Conservation (phyloP, 2,888 invertebrate genomes). For the Caenorhabditis sinica region DNA sequence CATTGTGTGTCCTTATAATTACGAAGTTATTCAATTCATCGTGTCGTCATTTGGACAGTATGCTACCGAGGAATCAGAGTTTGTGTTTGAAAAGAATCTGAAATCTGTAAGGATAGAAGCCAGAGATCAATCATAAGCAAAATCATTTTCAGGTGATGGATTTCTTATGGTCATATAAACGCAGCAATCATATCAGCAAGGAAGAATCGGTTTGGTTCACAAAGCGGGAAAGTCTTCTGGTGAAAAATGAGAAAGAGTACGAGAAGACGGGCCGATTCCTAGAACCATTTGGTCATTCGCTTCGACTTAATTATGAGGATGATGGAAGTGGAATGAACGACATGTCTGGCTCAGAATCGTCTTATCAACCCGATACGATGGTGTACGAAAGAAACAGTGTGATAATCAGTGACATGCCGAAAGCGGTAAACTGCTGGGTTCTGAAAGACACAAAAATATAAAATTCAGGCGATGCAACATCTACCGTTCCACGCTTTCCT, state of each 20-base stretch:
- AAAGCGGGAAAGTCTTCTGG: constrained; percentile 43
- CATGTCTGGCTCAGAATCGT: not conserved
- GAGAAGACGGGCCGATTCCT: constrained; percentile 28
- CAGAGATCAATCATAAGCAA: not conserved
- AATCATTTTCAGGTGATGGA: constrained; percentile 41
- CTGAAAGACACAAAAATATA: not conserved
- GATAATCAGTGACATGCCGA: constrained; percentile 57
- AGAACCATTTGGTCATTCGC: constrained; percentile 44
- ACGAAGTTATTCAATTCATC: constrained; percentile 70
- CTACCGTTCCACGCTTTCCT: constrained; percentile 72
- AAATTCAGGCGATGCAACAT: constrained; percentile 40
- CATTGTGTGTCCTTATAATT: constrained; percentile 76
- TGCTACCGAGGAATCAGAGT: constrained; percentile 36
- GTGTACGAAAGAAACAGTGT: constrained; percentile 62
- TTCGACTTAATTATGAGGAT: constrained; percentile 41
- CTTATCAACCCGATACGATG: constrained; percentile 31
- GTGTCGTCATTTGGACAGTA: constrained; percentile 21
- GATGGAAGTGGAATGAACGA: constrained; percentile 17
- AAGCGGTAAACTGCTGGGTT: not conserved
- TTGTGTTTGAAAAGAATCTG: constrained; percentile 44
- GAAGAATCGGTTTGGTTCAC: constrained; percentile 65
- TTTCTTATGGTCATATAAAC: constrained; percentile 52
- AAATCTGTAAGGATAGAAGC: constrained; percentile 23
- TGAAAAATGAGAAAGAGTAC: constrained; percentile 51
- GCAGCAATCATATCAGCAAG: constrained; percentile 59